phyloP scores from a whole-genome alignment of 2,797 vertebrate genomes.

The Pseudochirops cupreus region DNA sequence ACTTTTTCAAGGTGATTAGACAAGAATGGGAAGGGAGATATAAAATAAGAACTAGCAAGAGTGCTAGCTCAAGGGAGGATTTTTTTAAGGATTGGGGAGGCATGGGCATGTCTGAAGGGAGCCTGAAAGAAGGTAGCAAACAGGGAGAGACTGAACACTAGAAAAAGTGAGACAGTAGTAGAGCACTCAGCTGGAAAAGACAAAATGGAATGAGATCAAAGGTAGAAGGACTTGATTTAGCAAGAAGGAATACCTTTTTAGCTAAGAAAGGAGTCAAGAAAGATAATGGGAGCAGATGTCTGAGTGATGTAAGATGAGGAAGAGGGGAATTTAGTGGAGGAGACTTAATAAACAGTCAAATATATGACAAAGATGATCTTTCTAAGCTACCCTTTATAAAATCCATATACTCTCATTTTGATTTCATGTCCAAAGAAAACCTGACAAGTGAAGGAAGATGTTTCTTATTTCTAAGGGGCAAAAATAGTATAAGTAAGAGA shows the following conservation, averaged over 20 bases:
- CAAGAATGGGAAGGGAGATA: not conserved
- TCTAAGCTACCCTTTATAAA: no score
- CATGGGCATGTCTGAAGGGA: not conserved
- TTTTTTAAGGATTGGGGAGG: not conserved
- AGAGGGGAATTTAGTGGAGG: no score
- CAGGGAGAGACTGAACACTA: not conserved
- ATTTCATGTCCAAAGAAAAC: conserved; percentile 17
- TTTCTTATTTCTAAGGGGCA: conserved; percentile 8
- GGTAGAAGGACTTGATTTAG: no score
- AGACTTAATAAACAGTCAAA: no score
- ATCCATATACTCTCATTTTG: no score
- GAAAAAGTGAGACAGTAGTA: not conserved
- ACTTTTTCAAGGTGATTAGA: not conserved
- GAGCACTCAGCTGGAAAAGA: not conserved
- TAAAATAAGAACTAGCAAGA: not conserved
- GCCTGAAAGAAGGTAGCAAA: not conserved
- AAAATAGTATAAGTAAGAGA: conserved; percentile 25
- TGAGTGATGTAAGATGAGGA: no score
- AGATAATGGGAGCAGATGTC: no score
- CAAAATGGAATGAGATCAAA: not conserved
- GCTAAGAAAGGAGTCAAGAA: no score
- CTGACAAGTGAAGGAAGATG: conserved; percentile 21
- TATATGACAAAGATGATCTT: no score
- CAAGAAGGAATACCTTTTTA: no score
- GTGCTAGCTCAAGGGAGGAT: not conserved